phyloP scores from a whole-genome alignment of 2,113 vertebrate genomes.

The Gymnorhina tibicen region DNA sequence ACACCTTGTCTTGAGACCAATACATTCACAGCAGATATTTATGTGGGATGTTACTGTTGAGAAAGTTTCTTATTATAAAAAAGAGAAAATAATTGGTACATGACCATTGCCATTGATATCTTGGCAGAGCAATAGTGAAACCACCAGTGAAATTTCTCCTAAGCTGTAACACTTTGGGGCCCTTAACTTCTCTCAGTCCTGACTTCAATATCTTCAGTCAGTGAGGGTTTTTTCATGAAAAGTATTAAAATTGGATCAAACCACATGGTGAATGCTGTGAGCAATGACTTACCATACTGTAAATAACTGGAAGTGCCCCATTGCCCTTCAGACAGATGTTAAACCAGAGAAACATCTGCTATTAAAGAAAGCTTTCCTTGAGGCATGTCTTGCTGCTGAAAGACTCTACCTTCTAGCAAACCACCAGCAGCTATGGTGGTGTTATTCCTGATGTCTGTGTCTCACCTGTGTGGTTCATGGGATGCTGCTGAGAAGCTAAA shows the following conservation, averaged over 20 bases:
- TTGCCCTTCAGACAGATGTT: neutral
- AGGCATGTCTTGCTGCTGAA: neutral
- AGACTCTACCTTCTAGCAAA: neutral
- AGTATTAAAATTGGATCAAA: neutral
- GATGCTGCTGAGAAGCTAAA: neutral
- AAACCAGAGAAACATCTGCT: neutral
- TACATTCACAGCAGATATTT: neutral
- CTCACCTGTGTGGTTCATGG: neutral
- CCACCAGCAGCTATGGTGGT: neutral
- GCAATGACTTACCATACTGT: fast-evolving
- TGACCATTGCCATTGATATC: neutral
- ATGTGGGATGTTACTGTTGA: neutral
- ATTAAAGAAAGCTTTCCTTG: neutral
- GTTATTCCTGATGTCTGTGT: neutral
- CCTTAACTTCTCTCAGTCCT: neutral
- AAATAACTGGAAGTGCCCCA: neutral
- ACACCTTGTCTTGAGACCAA: neutral
- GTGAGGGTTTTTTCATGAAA: neutral
- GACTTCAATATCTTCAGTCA: neutral
- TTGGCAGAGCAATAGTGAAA: neutral
- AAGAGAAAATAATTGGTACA: neutral
- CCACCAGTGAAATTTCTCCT: neutral
- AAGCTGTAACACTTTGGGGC: neutral
- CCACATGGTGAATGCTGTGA: fast-evolving
- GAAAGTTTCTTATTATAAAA: neutral